A percentile compares a stretch with the other conserved stretches of the same genome.
Conservation (phyloP, 2,888 invertebrate genomes). For the Noctua fimbriata region DNA sequence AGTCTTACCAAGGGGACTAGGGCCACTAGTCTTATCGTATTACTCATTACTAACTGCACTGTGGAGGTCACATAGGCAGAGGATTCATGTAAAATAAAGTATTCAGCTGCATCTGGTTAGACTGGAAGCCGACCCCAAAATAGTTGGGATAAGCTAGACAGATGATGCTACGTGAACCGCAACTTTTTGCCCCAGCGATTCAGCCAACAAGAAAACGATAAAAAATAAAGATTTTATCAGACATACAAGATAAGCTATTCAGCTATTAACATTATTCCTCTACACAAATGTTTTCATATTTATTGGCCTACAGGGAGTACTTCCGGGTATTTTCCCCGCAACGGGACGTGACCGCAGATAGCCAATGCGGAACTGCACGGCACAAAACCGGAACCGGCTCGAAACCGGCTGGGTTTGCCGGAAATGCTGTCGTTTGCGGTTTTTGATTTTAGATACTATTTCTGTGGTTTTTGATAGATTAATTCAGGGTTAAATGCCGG, state of each 20-base stretch:
- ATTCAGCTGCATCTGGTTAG: too few relatives aligned
- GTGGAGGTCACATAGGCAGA: too few relatives aligned
- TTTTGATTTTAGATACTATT: slow-evolving; percentile 47
- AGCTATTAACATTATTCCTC: slow-evolving; percentile 20
- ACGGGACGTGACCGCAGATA: slow-evolving; percentile 51
- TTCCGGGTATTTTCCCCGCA: slow-evolving; percentile 54
- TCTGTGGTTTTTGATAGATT: slow-evolving; percentile 41
- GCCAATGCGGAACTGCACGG: slow-evolving; percentile 47
- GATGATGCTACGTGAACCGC: too few relatives aligned
- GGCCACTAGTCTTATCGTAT: too few relatives aligned
- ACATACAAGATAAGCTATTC: neutral
- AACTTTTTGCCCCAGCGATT: neutral
- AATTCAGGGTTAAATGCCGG: slow-evolving; percentile 30
- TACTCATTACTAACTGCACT: too few relatives aligned
- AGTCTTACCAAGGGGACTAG: too few relatives aligned
- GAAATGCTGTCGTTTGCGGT: slow-evolving; percentile 53
- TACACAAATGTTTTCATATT: slow-evolving; percentile 52
- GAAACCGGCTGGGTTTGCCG: slow-evolving; percentile 44
- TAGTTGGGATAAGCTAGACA: neutral
- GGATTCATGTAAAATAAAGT: too few relatives aligned
- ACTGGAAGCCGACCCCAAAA: neutral
- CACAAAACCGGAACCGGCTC: slow-evolving; percentile 38
- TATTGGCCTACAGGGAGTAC: slow-evolving; percentile 38
- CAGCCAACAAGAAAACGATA: neutral
- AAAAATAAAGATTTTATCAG: neutral